Conservation (phyloP, 2,113 vertebrate genomes). For the Sorex fumeus region DNA sequence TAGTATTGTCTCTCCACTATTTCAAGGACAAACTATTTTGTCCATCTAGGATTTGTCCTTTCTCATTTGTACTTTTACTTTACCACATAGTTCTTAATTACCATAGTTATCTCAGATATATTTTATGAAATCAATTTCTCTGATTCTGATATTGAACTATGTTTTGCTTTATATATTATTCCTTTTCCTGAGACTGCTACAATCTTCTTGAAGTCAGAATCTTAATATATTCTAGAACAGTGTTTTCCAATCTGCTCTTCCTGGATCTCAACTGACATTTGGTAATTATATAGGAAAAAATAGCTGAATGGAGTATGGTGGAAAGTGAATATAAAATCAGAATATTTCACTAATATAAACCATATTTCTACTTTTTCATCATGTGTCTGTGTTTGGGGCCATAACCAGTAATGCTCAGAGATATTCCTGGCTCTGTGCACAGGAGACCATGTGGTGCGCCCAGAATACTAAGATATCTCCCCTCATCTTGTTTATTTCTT, state of each 20-base stretch:
- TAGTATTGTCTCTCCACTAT: background rate
- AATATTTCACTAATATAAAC: background rate
- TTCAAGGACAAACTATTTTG: background rate
- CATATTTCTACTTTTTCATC: no score
- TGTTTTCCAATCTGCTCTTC: background rate
- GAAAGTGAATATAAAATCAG: background rate
- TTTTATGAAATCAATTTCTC: conserved; percentile 34
- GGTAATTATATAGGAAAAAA: background rate
- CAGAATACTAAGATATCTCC: no score
- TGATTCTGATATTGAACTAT: background rate
- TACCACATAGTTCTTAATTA: background rate
- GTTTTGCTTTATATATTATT: conserved; percentile 4
- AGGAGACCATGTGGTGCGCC: no score
- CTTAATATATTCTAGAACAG: background rate
- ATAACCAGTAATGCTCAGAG: no score
- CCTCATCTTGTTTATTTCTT: no score
- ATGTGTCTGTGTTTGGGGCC: no score
- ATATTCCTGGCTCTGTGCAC: no score
- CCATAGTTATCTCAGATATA: background rate
- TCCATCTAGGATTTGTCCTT: background rate
- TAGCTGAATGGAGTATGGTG: background rate
- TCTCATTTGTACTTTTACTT: background rate
- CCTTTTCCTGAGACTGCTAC: background rate
- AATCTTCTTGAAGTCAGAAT: background rate
- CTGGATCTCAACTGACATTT: background rate